Evolutionary conservation across 2,888 invertebrate species (phyloP), one percentile per base, ranked within the genome.

Genomic region (Octonoba sinensis): DNA sequence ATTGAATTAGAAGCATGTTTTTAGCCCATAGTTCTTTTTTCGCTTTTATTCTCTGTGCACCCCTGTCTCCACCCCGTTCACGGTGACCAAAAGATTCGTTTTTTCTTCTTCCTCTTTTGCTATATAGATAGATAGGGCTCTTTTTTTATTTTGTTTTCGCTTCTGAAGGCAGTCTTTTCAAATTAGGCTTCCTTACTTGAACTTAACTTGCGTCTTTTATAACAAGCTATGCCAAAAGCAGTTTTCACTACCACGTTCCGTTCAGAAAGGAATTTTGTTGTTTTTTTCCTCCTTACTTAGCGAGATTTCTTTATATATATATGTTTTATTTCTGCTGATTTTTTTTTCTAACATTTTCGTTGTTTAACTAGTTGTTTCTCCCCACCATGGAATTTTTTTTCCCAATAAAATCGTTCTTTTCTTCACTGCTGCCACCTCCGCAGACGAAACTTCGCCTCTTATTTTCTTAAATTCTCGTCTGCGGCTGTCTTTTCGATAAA

Each of bases 201-300:
- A 69, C 70, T 66, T 70, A 82, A 71, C 81, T 70, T 62, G 65
- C 70, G 62, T 69, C 81, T 74, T 69, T 74, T 81, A 70, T 82
- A 82, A 82, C 81, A 70, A 82, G 81, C 81, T 82, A 69, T 75
- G 81, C 81, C 81, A 82, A 82, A 82, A 74, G 75, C 81, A 75
- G 81, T 82, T 82, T 82, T 75, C 81, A 64, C 74, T 75, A 49
- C 81, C 49, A 44, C 69, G 59, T 46, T 64, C 72, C 73, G 59
- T 51, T 64, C 72, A 62, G 67, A 73, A 81, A 77, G 70, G 70
- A 70, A 46, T 69, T 76, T 76, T 56, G 57, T 65, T 78, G 65
- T 59, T 71, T 65, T 71, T 71, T 72, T 54, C 64, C 71, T 54
- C 46, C 56, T 49, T 44, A 36, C 36, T 69, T 67, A 16, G 27